A percentile compares a stretch with the other conserved stretches of the same genome.
Evolutionary conservation across 2,888 invertebrate species (phyloP).

Genomic region (Cryptus viduatorius): DNA sequence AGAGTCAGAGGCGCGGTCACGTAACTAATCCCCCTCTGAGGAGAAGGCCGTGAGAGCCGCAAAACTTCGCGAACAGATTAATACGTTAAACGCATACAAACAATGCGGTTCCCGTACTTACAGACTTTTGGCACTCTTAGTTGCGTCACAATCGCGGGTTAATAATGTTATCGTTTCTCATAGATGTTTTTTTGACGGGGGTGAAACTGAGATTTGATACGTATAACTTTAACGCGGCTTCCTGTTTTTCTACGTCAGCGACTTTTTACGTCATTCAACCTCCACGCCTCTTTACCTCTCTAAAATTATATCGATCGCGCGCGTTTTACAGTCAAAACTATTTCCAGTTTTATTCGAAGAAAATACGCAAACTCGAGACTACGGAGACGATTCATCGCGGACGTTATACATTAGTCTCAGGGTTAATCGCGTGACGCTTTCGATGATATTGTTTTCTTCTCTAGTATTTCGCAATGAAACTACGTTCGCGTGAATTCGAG

Average conservation of each 20-base stretch:
- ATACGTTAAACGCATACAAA: constrained; percentile 17
- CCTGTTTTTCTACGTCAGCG: constrained; percentile 73
- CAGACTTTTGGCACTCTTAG: constrained; percentile 15
- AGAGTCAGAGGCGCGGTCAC: constrained; percentile 54
- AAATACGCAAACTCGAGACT: constrained; percentile 1
- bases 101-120: neutral
- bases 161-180: constrained; percentile 15
- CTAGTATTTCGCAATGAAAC: neutral
- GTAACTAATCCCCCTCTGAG: constrained; percentile 59
- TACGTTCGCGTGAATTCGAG: neutral
- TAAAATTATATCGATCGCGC: constrained; percentile 58
- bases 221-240: constrained; percentile 64
- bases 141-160: constrained; percentile 18
- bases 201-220: neutral
- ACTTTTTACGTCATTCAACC: constrained; percentile 80
- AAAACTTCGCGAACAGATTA: constrained; percentile 47
- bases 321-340: constrained; percentile 27
- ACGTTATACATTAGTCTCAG: constrained; percentile 1
- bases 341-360: constrained; percentile 46
- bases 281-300: constrained; percentile 76
- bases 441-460: constrained; percentile 5
- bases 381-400: neutral
- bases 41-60: constrained; percentile 38
- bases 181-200: neutral
- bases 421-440: neutral